These are phyloP conservation scores for Colinus virginianus DNA, from an alignment of 2,113 vertebrate genomes.

Conservation along the genomic window DNA sequence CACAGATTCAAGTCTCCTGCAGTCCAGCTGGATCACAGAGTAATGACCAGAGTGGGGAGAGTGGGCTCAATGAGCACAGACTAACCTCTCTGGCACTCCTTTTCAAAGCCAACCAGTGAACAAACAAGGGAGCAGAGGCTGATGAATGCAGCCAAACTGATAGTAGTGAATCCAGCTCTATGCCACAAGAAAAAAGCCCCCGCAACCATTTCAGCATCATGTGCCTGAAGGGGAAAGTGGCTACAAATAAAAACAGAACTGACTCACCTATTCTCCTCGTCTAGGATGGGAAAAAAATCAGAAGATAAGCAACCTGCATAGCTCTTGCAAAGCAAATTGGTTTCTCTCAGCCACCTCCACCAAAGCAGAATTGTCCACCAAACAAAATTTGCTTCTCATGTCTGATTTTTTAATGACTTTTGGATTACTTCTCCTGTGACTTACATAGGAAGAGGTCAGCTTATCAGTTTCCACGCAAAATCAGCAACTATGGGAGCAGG, in stretches of 20 bases:
- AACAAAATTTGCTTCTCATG: background rate
- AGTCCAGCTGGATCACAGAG: background rate
- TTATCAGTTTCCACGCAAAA: background rate
- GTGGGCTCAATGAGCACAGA: background rate
- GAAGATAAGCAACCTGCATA: background rate
- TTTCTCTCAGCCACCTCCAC: background rate
- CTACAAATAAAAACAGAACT: constrained; percentile 4
- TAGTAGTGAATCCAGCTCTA: background rate
- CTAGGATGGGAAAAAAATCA: background rate
- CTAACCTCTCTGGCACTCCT: background rate
- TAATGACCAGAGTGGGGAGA: background rate
- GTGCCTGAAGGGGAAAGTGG: background rate
- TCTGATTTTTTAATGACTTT: background rate
- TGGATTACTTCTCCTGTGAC: background rate
- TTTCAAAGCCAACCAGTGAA: constrained; percentile 2
- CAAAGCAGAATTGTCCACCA: background rate
- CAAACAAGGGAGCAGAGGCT: background rate
- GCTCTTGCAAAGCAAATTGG: background rate
- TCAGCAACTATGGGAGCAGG: background rate
- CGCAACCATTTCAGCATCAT: background rate
- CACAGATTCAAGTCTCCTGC: background rate
- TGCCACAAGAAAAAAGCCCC: background rate
- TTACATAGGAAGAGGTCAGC: background rate
- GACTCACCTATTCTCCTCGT: background rate
- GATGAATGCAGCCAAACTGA: background rate